These are phyloP conservation scores for Malurus leucopterus DNA, from an alignment of 2,797 vertebrate species.

Conservation along the genomic window DNA sequence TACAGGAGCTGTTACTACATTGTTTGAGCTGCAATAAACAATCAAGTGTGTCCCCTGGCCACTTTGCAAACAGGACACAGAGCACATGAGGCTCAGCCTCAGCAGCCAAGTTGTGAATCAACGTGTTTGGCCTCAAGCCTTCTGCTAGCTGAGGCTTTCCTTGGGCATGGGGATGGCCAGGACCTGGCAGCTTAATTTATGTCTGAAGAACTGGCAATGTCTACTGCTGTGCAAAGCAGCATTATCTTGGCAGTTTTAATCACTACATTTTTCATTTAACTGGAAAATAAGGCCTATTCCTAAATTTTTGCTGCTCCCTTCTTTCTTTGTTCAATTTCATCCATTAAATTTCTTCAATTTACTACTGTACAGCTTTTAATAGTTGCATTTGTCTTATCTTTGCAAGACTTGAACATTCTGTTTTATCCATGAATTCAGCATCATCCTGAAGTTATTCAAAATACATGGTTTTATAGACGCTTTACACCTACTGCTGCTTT, in stretches of 20 bases:
- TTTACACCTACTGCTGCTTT: neutral
- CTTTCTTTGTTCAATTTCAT: neutral
- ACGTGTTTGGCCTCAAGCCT: accelerated
- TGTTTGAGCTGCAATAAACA: neutral
- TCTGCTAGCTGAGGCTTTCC: neutral
- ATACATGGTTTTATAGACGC: neutral
- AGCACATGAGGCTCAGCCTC: accelerated
- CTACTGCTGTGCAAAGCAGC: neutral
- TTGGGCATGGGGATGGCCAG: neutral
- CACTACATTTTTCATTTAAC: neutral
- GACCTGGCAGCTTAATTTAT: neutral
- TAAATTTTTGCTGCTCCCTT: neutral
- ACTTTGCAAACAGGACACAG: accelerated
- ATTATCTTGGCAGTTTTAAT: neutral
- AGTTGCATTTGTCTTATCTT: neutral
- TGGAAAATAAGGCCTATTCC: neutral
- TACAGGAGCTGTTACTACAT: neutral
- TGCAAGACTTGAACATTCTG: neutral
- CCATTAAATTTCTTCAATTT: neutral
- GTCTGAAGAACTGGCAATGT: neutral
- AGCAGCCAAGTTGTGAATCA: neutral
- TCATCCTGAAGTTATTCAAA: neutral
- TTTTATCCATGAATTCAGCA: neutral
- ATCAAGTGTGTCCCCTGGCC: neutral
- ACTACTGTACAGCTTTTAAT: neutral